Conservation (phyloP, 2,888 invertebrate species). For the Apotomis betuletana region DNA sequence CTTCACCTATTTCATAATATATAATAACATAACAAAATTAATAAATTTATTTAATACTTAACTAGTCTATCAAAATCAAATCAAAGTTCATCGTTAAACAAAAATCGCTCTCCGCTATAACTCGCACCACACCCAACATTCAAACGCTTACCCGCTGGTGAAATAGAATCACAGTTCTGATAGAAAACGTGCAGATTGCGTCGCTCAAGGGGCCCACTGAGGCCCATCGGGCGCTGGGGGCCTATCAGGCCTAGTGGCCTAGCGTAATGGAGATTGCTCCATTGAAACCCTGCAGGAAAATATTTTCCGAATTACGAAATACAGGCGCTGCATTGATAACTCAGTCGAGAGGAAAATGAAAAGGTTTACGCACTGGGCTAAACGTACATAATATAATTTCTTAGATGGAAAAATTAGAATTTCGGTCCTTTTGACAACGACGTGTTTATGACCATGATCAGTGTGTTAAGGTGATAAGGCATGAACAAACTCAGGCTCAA, state of each 20-base stretch:
- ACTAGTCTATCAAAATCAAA: no score
- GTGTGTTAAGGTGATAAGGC: no score
- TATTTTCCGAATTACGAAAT: constrained; percentile 9
- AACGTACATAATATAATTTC: neutral
- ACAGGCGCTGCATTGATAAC: constrained; percentile 5
- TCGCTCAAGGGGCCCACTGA: neutral
- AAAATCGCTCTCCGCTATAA: constrained; percentile 9
- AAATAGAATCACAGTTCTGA: constrained; percentile 46
- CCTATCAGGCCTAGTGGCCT: constrained; percentile 2
- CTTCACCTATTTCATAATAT: no score
- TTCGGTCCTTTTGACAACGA: no score
- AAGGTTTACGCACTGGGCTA: neutral
- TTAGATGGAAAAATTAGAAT: no score
- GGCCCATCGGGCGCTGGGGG: constrained; percentile 8
- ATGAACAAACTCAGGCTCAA: no score
- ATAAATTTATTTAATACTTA: no score
- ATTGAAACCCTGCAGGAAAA: constrained; percentile 15
- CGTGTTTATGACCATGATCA: no score
- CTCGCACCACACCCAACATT: constrained; percentile 11
- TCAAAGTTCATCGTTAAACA: neutral
- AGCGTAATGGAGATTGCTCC: constrained; percentile 22
- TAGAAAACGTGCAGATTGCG: constrained; percentile 48
- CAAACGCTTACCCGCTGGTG: constrained; percentile 8
- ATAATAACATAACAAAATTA: no score
- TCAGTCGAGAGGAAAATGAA: neutral